Evolutionary conservation across 2,888 invertebrate species (phyloP).

Genomic region (Sipha maydis): DNA sequence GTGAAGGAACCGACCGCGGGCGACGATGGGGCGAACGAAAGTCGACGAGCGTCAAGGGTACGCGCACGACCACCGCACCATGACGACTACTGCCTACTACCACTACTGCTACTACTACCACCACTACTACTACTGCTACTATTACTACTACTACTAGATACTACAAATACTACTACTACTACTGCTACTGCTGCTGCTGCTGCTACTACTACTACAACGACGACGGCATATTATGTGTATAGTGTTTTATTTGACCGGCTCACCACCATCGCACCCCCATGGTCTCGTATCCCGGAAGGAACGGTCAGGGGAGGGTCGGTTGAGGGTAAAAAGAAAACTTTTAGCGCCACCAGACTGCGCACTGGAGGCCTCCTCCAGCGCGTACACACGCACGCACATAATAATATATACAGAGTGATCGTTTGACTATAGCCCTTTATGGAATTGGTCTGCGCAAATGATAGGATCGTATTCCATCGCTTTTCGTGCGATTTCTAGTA

Average conservation of each 20-base stretch:
- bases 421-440: not conserved
- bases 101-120: not conserved
- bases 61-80: slow-evolving; percentile 60
- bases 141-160: not conserved
- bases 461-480: no score
- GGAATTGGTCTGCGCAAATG: no score
- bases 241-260: slow-evolving; percentile 51
- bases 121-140: not conserved
- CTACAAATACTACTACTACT: not conserved
- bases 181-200: not conserved
- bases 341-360: slow-evolving; percentile 55
- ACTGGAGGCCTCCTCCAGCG: not conserved
- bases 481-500: no score
- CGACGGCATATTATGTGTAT: not conserved
- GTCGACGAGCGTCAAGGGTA: slow-evolving; percentile 48
- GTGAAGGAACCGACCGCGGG: not conserved
- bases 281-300: not conserved
- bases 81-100: slow-evolving; percentile 48
- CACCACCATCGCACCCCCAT: slow-evolving; percentile 23
- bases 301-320: not conserved
- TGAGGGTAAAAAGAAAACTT: slow-evolving; percentile 9
- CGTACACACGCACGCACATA: not conserved
- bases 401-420: not conserved
- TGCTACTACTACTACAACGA: not conserved
- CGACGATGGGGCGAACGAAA: slow-evolving; percentile 29